Base-by-base conservation (phyloP, 2,113 vertebrate species). In the Sorex fumeus region DNA sequence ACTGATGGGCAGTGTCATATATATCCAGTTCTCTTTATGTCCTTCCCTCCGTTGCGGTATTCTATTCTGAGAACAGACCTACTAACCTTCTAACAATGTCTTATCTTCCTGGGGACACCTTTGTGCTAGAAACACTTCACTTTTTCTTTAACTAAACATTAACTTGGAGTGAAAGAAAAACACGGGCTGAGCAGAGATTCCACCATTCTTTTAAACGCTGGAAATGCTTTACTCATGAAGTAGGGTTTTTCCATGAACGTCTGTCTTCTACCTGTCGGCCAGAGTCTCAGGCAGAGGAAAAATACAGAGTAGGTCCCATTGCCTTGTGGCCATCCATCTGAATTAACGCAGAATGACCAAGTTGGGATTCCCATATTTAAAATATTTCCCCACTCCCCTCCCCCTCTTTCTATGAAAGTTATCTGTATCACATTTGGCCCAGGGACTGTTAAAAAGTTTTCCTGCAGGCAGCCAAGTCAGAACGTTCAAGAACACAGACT, bases 191-290 rank as follows among this genome's bases (percentile, higher is more conserved):
- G 87, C 43, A 64, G 43, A 64, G 90, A 90, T n/a, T 18, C 64
- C 25, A n/a, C 62, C 75, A 8, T 30, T 57, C 81, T 81, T 76
- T 32, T 15, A 66, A 87, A 77, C 30, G 47, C 25, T 90, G 79
- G 47, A 90, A 94, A 80, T 78, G 47, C 80, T 84, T 85, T 50
- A 77, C 69, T 78, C 84, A 84, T 93, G 93, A 94, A 79, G 47
- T 27, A 27, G 40, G 43, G 28, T 71, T 93, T 93, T 76, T 72
- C 53, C 27, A 8, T 0, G n/a, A 76, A 19, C 3, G 30, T n/a
- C 25, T 57, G 0, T 62, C 82, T 83, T 34, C 43, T 53, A 78
- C 10, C 23, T 84, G 67, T 82, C 47, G 88, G 87, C 45, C 18
- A 27, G 81, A 86, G 67, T 18, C 34, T n/a, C 4, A 27, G 50